Evolutionary conservation across 1,140 invertebrate species (phyloP).

Genomic region (Babylonia areolata): DNA sequence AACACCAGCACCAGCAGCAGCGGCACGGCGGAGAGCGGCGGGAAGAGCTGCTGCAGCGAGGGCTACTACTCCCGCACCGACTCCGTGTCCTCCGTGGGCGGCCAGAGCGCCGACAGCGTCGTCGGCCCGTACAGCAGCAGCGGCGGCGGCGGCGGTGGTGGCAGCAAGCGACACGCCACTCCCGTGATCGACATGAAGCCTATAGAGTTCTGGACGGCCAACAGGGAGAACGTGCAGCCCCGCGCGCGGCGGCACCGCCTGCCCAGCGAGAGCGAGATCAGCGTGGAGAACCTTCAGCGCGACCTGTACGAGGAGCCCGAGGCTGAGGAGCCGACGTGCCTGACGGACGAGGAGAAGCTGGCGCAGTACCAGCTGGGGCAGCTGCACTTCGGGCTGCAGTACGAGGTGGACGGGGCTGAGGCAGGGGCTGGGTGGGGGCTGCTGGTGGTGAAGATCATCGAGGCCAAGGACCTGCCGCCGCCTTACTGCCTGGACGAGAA

Average conservation of each 20-base stretch:
- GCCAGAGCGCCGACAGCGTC: slow-evolving; percentile 59
- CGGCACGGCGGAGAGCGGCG: neutral
- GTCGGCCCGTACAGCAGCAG: neutral
- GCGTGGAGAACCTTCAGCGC: slow-evolving; percentile 72
- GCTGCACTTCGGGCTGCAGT: slow-evolving; percentile 75
- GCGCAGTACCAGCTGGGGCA: slow-evolving; percentile 73
- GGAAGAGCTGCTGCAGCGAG: neutral
- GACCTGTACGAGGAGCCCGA: slow-evolving; percentile 71
- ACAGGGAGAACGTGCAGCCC: slow-evolving; percentile 74
- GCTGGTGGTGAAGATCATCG: slow-evolving; percentile 74
- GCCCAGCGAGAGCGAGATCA: slow-evolving; percentile 73
- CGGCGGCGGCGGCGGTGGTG: slow-evolving; percentile 59
- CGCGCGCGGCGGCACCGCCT: slow-evolving; percentile 70
- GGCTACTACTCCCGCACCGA: slow-evolving; percentile 64
- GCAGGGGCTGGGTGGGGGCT: no score
- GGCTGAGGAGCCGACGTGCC: slow-evolving; percentile 58
- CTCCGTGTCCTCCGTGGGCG: slow-evolving; percentile 65
- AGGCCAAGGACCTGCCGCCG: slow-evolving; percentile 74
- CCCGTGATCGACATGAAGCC: slow-evolving; percentile 77
- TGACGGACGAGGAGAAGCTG: slow-evolving; percentile 73
- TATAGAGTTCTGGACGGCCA: slow-evolving; percentile 77
- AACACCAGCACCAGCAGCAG: slow-evolving; percentile 50
- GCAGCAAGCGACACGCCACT: slow-evolving; percentile 64
- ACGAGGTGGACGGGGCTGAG: slow-evolving; percentile 72
- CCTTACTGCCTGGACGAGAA: slow-evolving; percentile 73